A percentile compares a stretch with the other conserved stretches of the same genome.
Conservation (phyloP, 2,888 invertebrate species). For the Acleris literana region DNA sequence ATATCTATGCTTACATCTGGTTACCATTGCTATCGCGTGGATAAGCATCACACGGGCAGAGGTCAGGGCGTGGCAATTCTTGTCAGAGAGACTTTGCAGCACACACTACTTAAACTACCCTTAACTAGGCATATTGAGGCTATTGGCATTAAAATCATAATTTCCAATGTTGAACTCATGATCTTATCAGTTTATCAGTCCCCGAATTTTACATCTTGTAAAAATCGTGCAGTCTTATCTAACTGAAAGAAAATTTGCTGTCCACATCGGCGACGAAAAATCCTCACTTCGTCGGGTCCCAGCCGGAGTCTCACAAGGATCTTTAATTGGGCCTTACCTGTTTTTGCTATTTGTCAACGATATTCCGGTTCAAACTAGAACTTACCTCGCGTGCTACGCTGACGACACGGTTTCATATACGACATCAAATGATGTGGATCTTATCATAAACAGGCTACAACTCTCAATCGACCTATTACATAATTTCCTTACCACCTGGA, state of each 20-base stretch:
- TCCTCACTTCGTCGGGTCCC: slow-evolving; percentile 5
- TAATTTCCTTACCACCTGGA: slow-evolving; percentile 13
- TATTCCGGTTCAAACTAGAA: slow-evolving; percentile 16
- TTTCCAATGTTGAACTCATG: not conserved
- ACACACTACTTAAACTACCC: slow-evolving; percentile 1
- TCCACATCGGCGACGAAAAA: slow-evolving; percentile 10
- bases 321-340: slow-evolving; percentile 19
- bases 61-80: slow-evolving; percentile 22
- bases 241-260: not conserved
- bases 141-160: not conserved
- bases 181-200: slow-evolving; percentile 29
- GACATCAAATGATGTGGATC: slow-evolving; percentile 6
- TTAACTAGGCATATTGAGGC: slow-evolving; percentile 1
- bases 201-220: slow-evolving; percentile 20
- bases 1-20: not conserved
- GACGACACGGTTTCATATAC: slow-evolving; percentile 20
- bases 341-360: slow-evolving; percentile 26
- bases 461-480: slow-evolving; percentile 8
- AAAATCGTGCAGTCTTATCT: slow-evolving; percentile 28
- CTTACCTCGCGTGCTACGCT: slow-evolving; percentile 17
- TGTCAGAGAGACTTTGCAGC: not conserved
- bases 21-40: not conserved
- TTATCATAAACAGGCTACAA: slow-evolving; percentile 10
- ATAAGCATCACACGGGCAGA: slow-evolving; percentile 3
- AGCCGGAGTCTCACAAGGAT: slow-evolving; percentile 32